Evolutionary conservation across 53 echinoderm and acorn worm genomes (phyloP).

Genomic region (Henricia sp.): DNA sequence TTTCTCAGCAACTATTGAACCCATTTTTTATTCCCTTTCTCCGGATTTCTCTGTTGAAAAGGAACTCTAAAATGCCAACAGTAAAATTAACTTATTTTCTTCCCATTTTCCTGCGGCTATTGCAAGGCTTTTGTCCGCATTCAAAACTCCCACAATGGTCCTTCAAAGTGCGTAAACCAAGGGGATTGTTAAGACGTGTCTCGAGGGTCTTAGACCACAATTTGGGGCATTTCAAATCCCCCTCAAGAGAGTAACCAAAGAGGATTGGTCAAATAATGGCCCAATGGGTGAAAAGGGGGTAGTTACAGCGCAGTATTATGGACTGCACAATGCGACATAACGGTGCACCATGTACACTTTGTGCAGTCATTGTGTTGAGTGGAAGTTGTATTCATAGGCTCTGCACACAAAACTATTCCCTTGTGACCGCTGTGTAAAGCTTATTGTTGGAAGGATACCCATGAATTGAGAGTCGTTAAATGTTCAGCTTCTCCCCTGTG

Average conservation of each 20-base stretch:
- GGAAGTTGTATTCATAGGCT: not conserved
- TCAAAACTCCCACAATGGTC: slow-evolving; percentile 8
- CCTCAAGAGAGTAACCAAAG: slow-evolving; percentile 32
- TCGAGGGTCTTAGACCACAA: slow-evolving; percentile 29
- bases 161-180: slow-evolving; percentile 7
- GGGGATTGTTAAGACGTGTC: slow-evolving; percentile 12
- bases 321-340: slow-evolving; percentile 1
- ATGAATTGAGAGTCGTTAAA: too few relatives aligned
- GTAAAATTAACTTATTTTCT: slow-evolving; percentile 18
- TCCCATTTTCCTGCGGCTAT: not conserved
- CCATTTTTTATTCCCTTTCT: not conserved
- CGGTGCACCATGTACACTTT: slow-evolving; percentile 31
- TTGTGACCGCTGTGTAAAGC: too few relatives aligned
- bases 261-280: slow-evolving; percentile 53
- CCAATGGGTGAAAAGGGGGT: slow-evolving; percentile 3
- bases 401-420: not conserved
- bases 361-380: slow-evolving; percentile 4
- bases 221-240: slow-evolving; percentile 26
- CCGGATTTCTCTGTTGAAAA: not conserved
- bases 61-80: slow-evolving; percentile 26
- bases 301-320: slow-evolving; percentile 44
- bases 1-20: too few relatives aligned
- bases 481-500: too few relatives aligned
- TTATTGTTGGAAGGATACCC: too few relatives aligned
- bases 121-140: not conserved